Conservation (phyloP, 2,888 invertebrate genomes). For the Patella depressa region DNA sequence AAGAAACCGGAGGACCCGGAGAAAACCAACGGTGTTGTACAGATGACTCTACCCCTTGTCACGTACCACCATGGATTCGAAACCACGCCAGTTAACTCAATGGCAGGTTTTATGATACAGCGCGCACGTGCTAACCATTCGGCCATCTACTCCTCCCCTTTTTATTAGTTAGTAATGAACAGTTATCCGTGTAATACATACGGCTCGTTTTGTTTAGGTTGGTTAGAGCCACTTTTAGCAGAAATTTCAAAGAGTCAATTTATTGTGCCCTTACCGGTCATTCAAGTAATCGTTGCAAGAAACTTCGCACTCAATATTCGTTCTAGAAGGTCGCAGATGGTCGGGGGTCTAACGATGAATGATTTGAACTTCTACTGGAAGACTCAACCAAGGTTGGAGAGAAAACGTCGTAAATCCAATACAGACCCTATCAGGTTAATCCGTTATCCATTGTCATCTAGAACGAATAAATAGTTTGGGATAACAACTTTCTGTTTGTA, state of each 20-base stretch:
- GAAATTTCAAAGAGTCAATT: background rate
- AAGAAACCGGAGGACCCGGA: no score
- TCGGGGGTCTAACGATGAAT: slow-evolving; percentile 22
- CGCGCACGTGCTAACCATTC: no score
- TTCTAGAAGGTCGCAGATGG: background rate
- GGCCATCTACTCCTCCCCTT: no score
- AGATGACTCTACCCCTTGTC: no score
- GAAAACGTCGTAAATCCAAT: slow-evolving; percentile 14
- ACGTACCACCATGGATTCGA: no score
- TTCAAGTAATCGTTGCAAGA: background rate
- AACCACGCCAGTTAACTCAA: no score
- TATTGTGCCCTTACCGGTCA: background rate
- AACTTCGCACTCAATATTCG: background rate
- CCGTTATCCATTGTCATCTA: background rate
- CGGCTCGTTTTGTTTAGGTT: background rate
- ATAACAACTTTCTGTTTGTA: background rate
- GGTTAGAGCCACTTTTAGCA: background rate
- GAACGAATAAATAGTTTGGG: background rate
- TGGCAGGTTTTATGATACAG: no score
- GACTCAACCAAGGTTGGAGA: slow-evolving; percentile 17
- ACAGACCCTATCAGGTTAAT: slow-evolving; percentile 31
- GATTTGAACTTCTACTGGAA: slow-evolving; percentile 31
- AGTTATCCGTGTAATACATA: no score
- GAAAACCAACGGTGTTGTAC: no score
- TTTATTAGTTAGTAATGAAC: no score